A percentile compares a stretch with the other conserved stretches of the same genome.
phyloP scores from a whole-genome alignment of 2,797 vertebrate species.

The Lutjanus argentimaculatus region DNA sequence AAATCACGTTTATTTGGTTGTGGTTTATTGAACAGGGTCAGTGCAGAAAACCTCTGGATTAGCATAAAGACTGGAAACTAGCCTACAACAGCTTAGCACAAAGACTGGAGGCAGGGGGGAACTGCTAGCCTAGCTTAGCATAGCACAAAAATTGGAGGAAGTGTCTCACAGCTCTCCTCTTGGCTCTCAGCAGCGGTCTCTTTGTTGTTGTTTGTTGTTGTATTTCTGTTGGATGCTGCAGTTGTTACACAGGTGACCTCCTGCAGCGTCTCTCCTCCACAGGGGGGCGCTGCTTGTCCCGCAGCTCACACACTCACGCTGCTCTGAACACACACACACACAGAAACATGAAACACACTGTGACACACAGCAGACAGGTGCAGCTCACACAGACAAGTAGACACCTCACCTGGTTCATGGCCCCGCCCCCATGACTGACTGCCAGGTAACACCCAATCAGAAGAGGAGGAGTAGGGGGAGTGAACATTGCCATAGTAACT shows the following conservation, averaged over 20 bases:
- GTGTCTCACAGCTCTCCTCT: constrained; percentile 48
- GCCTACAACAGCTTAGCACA: neutral
- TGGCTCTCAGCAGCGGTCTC: constrained; percentile 50
- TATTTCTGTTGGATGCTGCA: constrained; percentile 36
- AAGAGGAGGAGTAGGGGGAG: neutral
- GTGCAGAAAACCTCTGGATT: too few relatives aligned
- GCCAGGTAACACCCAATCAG: constrained; percentile 14
- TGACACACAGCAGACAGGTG: neutral
- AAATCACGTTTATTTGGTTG: too few relatives aligned
- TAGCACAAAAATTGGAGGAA: neutral
- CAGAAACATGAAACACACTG: neutral
- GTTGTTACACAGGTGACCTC: constrained; percentile 55
- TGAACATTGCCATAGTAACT: constrained; percentile 34
- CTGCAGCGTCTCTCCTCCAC: constrained; percentile 54
- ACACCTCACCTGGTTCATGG: constrained; percentile 42
- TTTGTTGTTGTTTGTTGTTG: constrained; percentile 33
- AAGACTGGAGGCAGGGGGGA: neutral
- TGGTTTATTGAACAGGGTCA: too few relatives aligned
- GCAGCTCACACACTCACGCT: constrained; percentile 51
- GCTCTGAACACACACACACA: constrained; percentile 39
- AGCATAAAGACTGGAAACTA: neutral
- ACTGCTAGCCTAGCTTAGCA: neutral
- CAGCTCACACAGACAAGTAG: neutral
- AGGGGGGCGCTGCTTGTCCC: constrained; percentile 43
- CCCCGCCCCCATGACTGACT: constrained; percentile 1